phyloP scores from a whole-genome alignment of 1,140 invertebrate species.

The Sminthurinus signatus region DNA sequence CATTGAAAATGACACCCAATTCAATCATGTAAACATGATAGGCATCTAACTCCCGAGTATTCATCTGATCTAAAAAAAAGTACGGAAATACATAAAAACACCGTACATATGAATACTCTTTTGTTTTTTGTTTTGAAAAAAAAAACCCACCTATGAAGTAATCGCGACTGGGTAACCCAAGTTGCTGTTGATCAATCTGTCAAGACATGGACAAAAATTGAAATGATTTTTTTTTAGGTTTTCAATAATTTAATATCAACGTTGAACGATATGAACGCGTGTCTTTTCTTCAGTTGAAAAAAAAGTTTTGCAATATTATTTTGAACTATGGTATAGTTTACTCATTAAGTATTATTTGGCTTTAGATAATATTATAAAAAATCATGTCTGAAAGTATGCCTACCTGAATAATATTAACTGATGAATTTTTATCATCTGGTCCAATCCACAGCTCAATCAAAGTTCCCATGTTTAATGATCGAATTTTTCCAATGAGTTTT shows the following conservation, averaged over 20 bases:
- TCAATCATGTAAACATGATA: conserved; percentile 45
- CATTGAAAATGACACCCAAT: conserved; percentile 65
- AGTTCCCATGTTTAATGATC: conserved; percentile 63
- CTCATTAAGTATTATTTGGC: no score
- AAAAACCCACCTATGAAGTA: no score
- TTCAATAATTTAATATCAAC: no score
- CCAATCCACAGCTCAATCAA: conserved; percentile 73
- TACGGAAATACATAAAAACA: no score
- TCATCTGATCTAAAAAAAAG: no score
- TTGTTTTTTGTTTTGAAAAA: no score
- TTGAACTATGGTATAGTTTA: no score
- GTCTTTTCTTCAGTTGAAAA: no score
- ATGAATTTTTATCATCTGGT: conserved; percentile 78
- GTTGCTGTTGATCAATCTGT: conserved; percentile 71
- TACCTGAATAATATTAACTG: conserved; percentile 76
- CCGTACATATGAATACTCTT: no score
- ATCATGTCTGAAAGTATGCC: not conserved
- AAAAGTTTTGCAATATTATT: no score
- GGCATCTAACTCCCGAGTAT: conserved; percentile 51
- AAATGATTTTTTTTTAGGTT: not conserved
- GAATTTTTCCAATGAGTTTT: conserved; percentile 49
- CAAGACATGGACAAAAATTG: conserved; percentile 34
- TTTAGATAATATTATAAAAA: no score
- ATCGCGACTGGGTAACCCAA: conserved; percentile 71
- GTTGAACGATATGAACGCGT: no score